These are phyloP conservation scores for Lagopus leucura DNA, from an alignment of 2,113 vertebrate genomes.

Conservation along the genomic window DNA sequence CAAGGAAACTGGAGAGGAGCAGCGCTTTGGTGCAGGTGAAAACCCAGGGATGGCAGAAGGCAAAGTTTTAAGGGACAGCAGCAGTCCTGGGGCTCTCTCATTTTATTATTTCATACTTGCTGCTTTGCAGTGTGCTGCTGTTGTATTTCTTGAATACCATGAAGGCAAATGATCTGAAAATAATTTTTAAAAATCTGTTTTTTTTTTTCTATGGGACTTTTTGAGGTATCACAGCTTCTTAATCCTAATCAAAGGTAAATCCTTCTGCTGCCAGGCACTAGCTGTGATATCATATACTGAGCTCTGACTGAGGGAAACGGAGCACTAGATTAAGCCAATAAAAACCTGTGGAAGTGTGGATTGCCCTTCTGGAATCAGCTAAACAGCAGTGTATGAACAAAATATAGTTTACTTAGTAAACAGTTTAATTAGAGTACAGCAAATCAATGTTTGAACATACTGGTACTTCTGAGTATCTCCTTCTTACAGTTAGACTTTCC, in stretches of 20 bases:
- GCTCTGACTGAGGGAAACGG: background rate
- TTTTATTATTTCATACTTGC: background rate
- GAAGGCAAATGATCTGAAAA: background rate
- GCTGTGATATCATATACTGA: background rate
- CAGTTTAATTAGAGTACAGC: background rate
- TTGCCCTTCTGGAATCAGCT: background rate
- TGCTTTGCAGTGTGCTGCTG: background rate
- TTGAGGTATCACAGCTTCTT: background rate
- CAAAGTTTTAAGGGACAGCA: background rate
- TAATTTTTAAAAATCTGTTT: background rate
- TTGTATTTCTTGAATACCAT: fast-evolving
- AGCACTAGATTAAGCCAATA: background rate
- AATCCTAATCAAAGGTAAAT: background rate
- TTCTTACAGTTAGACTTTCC: background rate
- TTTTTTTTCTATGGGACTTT: background rate
- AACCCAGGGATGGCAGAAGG: fast-evolving
- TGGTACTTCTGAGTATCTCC: background rate
- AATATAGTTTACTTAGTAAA: background rate
- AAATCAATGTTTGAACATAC: background rate
- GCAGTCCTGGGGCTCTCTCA: fast-evolving
- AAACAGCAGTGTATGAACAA: background rate
- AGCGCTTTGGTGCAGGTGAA: fast-evolving
- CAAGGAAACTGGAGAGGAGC: background rate
- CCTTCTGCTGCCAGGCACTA: background rate
- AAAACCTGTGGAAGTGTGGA: background rate